Conservation (phyloP, 2,797 vertebrate genomes). For the Notamacropus eugenii region DNA sequence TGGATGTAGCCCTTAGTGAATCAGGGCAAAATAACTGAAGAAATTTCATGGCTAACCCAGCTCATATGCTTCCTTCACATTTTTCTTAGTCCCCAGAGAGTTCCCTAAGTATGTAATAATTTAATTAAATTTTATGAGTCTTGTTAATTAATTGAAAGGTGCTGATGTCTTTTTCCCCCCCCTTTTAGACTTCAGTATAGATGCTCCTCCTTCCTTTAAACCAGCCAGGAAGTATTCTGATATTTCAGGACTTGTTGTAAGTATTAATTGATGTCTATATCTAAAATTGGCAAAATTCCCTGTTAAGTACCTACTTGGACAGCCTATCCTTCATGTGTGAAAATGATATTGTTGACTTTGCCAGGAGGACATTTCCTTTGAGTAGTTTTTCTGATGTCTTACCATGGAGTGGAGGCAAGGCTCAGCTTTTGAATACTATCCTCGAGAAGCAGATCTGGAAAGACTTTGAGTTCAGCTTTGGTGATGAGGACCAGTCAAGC, state of each 20-base stretch:
- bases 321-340: not conserved
- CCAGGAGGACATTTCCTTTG: not conserved
- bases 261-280: constrained; percentile 71
- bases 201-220: constrained; percentile 95
- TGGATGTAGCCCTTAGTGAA: not conserved
- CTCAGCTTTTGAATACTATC: not conserved
- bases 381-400: not conserved
- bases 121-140: constrained; percentile 23
- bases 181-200: constrained; percentile 93
- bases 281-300: constrained; percentile 20
- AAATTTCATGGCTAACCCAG: not conserved
- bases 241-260: constrained; percentile 96
- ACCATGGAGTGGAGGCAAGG: not conserved
- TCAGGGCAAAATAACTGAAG: not conserved
- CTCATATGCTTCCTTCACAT: not conserved
- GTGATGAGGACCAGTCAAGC: not conserved
- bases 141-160: constrained; percentile 34
- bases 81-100: constrained; percentile 22
- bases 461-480: not conserved
- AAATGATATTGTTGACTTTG: not conserved
- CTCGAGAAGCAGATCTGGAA: not conserved
- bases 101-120: not conserved
- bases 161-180: not conserved
- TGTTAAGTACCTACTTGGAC: not conserved
- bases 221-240: constrained; percentile 98